Evolutionary conservation across 2,888 invertebrate species (phyloP), one percentile per base, ranked within the genome.

Genomic region (Eucera pruinosa): DNA sequence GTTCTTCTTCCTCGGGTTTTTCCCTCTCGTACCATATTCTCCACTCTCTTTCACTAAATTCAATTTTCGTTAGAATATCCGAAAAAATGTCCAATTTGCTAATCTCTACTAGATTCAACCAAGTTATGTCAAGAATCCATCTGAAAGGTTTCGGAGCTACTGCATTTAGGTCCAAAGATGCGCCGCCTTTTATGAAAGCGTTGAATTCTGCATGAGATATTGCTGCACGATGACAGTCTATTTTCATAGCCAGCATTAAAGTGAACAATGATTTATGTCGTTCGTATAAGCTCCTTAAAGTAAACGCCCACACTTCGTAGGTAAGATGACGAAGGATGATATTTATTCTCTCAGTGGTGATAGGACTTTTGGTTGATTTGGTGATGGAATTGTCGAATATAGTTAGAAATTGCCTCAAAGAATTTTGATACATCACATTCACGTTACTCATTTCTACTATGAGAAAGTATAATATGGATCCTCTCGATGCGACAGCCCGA

Each of bases 401-500:
- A 13, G 95, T 97, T 50, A 99, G 93, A 93, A 99, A 99, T 91
- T 99, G 98, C 89, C 97, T 97, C 60, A 99, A 93, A 0, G 98
- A 98, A 86, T 98, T 98, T 92, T 99, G 99, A 90, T 99, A 99
- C 98, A 99, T 99, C 9, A 96, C 95, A 90, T 98, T 98, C 0
- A 99, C 98, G 90, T 97, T 96, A 88, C 97, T 97, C 98, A 99
- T 98, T 93, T 99, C 98, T 0, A 98, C 98, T 77, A 99, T 98
- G 47, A 99, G 94, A 91, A 99, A 99, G 90, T 99, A 99, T 1
- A 99, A 93, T 69, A 98, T 98, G 0, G 98, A 98, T 18, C 98
- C 98, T 83, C 98, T 94, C 0, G 97, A 97, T 2, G 99, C 99
- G 0, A 99, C 98, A 0, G 98, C 97, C 83, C 98, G 94, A 91